A percentile compares a stretch with the other conserved stretches of the same genome.
These are phyloP conservation scores for Proterorhinus semilunaris DNA, from an alignment of 2,113 vertebrate genomes.

Conservation along the genomic window DNA sequence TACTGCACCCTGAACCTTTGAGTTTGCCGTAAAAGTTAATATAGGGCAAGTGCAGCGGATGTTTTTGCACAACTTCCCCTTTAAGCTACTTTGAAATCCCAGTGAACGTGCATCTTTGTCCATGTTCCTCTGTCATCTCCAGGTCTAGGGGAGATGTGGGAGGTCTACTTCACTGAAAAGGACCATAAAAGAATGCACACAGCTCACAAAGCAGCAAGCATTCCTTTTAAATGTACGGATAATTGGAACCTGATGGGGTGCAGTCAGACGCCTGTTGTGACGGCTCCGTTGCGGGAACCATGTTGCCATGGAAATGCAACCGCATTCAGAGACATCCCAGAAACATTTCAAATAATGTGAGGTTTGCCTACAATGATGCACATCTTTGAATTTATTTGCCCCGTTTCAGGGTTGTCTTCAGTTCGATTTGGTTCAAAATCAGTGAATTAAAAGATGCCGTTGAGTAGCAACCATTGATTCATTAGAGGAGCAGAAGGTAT, in stretches of 20 bases:
- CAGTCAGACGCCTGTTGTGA: constrained; percentile 71
- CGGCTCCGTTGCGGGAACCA: constrained; percentile 56
- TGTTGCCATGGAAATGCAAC: constrained; percentile 50
- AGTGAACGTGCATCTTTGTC: constrained; percentile 47
- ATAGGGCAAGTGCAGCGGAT: constrained; percentile 62
- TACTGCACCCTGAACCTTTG: constrained; percentile 47
- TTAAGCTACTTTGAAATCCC: constrained; percentile 11
- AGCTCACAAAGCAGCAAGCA: constrained; percentile 65
- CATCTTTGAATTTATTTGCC: not conserved
- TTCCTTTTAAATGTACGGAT: constrained; percentile 75
- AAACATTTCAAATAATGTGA: constrained; percentile 16
- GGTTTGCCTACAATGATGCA: not conserved
- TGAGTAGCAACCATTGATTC: constrained; percentile 25
- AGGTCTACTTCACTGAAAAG: constrained; percentile 62
- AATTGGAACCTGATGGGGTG: constrained; percentile 75
- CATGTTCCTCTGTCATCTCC: constrained; percentile 25
- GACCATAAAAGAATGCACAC: constrained; percentile 59
- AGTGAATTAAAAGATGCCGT: constrained; percentile 21
- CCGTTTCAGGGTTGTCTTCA: not conserved
- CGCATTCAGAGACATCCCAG: constrained; percentile 51
- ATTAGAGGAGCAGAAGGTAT: constrained; percentile 66
- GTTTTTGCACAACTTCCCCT: constrained; percentile 51
- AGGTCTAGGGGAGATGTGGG: constrained; percentile 63
- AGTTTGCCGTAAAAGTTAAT: constrained; percentile 53
- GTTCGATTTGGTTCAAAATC: not conserved